Evolutionary conservation across 2,888 invertebrate genomes (phyloP).

Genomic region (Lepidocyrtinus sp.): DNA sequence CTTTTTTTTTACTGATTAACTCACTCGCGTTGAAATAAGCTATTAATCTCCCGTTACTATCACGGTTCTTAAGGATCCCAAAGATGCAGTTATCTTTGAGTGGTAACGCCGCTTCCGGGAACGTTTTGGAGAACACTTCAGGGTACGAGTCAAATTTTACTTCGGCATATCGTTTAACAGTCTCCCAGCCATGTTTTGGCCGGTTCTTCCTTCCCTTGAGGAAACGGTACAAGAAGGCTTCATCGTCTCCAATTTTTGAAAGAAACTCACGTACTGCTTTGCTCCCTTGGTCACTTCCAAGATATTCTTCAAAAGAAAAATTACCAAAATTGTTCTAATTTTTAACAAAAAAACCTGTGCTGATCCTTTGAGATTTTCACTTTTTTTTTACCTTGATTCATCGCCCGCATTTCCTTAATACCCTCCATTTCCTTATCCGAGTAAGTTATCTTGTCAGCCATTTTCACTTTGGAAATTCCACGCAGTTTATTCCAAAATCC

Average conservation of each 20-base stretch:
- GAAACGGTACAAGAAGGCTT: neutral
- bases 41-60: neutral
- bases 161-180: slow-evolving; percentile 5
- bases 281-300: neutral
- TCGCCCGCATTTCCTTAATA: no score
- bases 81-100: no score
- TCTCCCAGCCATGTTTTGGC: slow-evolving; percentile 19
- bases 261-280: neutral
- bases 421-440: no score
- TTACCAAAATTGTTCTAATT: slow-evolving; percentile 10
- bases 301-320: neutral
- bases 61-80: neutral
- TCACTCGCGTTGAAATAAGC: neutral
- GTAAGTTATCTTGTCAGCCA: no score
- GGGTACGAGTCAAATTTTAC: neutral
- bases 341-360: no score
- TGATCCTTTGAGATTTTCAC: no score
- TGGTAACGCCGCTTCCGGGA: neutral
- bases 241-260: neutral
- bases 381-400: no score
- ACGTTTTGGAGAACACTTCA: neutral
- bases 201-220: slow-evolving; percentile 11
- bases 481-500: no score
- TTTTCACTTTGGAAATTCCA: no score
- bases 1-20: no score